Base-by-base conservation (phyloP, 1,140 invertebrate genomes). In the Drosophila aff. region DNA sequence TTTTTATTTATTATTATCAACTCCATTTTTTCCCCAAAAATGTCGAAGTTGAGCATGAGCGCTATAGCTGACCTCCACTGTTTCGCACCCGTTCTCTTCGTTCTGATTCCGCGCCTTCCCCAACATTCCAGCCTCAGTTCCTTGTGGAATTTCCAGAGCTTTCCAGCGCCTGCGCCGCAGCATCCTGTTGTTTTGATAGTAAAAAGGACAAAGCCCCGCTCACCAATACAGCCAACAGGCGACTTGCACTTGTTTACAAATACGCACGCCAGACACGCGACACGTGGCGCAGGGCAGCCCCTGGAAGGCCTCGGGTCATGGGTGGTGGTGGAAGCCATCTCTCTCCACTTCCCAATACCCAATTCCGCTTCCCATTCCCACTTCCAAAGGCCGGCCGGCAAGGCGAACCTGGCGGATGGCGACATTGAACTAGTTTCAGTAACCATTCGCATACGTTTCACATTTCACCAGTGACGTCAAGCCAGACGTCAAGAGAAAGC, bases 351-450 rank as follows among this genome's bases (percentile, higher is more conserved):
- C 16, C 18, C 46, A 53, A 9, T 36, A 36, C 52, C 33, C 31
- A 15, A 23, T 57, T 57, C 33, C 49, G 28, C 6, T 53, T 52
- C 28, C 28, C 33, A 38, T 49, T 53, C 23, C 26, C 10, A 26
- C 2, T 44, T 33, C 26, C 33, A 53, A 44, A 53, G 44, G 55
- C 84, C 84, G 84, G 84, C 84, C 84, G 84, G 84, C 74, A 38
- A 33, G 44, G 69, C 55, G 9, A 47, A 61, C 53, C 8, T 36
- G 46, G 28, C 7, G 28, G 28, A 28, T 7, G 28, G 28, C 28
- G 85, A 75, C 84, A 89, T 89, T 89, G 84, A 79, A 89, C 84
- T 89, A 89, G 59, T 90, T 89, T 76, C 31, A 59, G 21, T 38
- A 1, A 52, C 5, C 44, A 46, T 50, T 47, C 31, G 49, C 31